Conservation (phyloP, 2,888 invertebrate genomes). For the Tuta absoluta region DNA sequence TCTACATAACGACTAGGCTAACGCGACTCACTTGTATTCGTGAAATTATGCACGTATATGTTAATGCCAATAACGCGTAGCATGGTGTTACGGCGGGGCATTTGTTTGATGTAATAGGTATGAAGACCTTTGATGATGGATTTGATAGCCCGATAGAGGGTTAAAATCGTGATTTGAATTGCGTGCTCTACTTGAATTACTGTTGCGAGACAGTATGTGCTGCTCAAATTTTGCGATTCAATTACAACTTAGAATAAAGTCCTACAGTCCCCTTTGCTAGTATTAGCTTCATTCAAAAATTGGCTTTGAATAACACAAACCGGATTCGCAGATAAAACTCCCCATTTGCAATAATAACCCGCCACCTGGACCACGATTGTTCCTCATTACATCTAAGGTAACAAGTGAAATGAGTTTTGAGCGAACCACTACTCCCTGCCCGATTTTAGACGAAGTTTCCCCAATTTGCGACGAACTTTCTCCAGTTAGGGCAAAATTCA, state of each 20-base stretch:
- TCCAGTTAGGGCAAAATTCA: conserved; percentile 14
- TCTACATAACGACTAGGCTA: too few relatives aligned
- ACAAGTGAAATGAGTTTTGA: conserved; percentile 23
- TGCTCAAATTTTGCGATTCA: conserved; percentile 72
- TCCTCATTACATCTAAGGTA: conserved; percentile 29
- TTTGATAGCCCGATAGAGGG: too few relatives aligned
- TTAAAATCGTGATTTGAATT: too few relatives aligned
- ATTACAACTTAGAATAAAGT: conserved; percentile 73
- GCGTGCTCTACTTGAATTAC: too few relatives aligned
- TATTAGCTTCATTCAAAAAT: conserved; percentile 58
- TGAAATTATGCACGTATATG: too few relatives aligned
- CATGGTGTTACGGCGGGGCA: too few relatives aligned
- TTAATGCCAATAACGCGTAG: too few relatives aligned
- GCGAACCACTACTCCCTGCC: not conserved
- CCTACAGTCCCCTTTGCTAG: conserved; percentile 63
- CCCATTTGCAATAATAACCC: conserved; percentile 47
- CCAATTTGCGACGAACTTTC: conserved; percentile 9
- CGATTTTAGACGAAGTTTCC: conserved; percentile 2
- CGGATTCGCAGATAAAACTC: conserved; percentile 49
- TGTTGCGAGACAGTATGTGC: conserved; percentile 52
- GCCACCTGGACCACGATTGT: conserved; percentile 21
- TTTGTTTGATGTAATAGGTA: too few relatives aligned
- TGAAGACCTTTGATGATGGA: too few relatives aligned
- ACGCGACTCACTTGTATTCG: too few relatives aligned
- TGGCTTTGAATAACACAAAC: conserved; percentile 56